Evolutionary conservation across 2,888 invertebrate species (phyloP).

Genomic region (Temnothorax ravouxi): DNA sequence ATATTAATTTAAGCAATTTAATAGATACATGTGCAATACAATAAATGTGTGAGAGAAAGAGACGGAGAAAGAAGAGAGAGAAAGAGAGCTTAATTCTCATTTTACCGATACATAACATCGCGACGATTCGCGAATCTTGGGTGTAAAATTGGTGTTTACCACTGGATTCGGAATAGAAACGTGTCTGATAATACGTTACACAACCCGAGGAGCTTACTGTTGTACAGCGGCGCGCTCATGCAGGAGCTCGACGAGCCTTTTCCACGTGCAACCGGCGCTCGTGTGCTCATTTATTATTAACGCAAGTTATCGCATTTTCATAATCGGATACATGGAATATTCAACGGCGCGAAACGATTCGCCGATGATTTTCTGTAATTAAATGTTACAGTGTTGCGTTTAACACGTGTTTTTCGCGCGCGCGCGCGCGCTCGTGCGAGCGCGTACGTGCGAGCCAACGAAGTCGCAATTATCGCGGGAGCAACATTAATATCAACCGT

Average conservation of each 20-base stretch:
- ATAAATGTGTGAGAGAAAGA: not conserved
- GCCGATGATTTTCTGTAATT: conserved; percentile 67
- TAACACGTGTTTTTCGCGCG: conserved; percentile 67
- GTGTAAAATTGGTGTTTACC: not conserved
- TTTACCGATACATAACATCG: not conserved
- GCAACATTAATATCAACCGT: conserved; percentile 52
- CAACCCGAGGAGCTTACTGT: not conserved
- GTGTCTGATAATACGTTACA: not conserved
- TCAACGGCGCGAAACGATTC: conserved; percentile 63
- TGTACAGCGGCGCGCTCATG: not conserved
- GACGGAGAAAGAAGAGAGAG: not conserved
- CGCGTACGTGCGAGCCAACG: conserved; percentile 25
- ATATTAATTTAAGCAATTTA: not conserved
- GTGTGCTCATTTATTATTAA: conserved; percentile 53
- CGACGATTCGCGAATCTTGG: not conserved
- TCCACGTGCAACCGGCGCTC: conserved; percentile 24
- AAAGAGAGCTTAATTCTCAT: not conserved
- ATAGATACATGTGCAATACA: not conserved
- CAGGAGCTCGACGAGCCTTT: conserved; percentile 18
- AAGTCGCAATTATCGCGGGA: conserved; percentile 60
- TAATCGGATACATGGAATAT: conserved; percentile 63
- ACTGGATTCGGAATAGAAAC: not conserved
- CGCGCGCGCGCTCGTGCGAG: conserved; percentile 33
- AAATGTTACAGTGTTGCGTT: conserved; percentile 59
- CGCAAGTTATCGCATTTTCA: conserved; percentile 54